Evolutionary conservation across 2,888 invertebrate genomes (phyloP).

Genomic region (Heliconius aoede): DNA sequence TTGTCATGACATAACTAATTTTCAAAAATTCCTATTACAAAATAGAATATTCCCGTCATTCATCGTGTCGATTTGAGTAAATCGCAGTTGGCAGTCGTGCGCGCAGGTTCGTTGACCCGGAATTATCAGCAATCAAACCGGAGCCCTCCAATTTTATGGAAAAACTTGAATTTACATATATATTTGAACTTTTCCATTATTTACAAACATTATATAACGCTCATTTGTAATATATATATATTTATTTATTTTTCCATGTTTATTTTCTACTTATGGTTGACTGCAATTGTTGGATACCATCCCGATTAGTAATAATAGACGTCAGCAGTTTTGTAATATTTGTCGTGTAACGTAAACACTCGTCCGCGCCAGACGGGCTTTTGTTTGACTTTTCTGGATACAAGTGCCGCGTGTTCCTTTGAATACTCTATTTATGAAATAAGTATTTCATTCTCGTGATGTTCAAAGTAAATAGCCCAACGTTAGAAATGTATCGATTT

Average conservation of each 20-base stretch:
- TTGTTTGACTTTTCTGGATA: conserved; percentile 58
- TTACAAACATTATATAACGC: background rate
- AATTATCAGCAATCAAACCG: conserved; percentile 76
- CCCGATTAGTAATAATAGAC: conserved; percentile 53
- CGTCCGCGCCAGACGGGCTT: conserved; percentile 58
- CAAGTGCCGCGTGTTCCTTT: conserved; percentile 47
- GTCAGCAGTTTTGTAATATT: conserved; percentile 57
- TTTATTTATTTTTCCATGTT: background rate
- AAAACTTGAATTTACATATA: conserved; percentile 48
- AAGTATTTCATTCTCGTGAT: conserved; percentile 16
- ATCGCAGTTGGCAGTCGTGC: conserved; percentile 72
- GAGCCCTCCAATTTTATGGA: conserved; percentile 55
- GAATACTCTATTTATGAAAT: conserved; percentile 42
- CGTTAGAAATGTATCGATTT: background rate
- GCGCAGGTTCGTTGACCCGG: conserved; percentile 74
- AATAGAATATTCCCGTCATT: conserved; percentile 57
- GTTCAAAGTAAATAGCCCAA: conserved; percentile 29
- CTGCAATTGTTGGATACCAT: conserved; percentile 59
- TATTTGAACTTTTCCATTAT: conserved; percentile 12
- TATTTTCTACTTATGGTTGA: conserved; percentile 12
- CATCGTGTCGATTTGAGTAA: conserved; percentile 67
- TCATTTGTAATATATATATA: background rate
- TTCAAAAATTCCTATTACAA: conserved; percentile 34
- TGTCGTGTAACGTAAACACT: conserved; percentile 64
- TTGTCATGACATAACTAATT: conserved; percentile 26